These are phyloP conservation scores for Odontomyia ornata DNA, from an alignment of 2,888 invertebrate genomes.

Conservation along the genomic window DNA sequence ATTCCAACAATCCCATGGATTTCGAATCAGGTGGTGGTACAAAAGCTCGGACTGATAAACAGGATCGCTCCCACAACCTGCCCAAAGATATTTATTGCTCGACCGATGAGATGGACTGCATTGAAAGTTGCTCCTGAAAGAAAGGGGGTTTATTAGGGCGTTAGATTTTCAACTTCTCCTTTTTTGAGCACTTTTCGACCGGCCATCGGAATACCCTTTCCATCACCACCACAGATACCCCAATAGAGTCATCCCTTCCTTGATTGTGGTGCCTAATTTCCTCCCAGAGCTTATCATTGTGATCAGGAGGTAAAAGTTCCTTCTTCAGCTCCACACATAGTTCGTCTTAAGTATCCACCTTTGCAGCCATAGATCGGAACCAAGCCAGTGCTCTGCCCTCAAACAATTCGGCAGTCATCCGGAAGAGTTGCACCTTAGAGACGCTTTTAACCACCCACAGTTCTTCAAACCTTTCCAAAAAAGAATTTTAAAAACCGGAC, in stretches of 20 bases:
- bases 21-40: too few relatives aligned
- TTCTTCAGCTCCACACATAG: background rate
- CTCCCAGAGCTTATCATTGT: background rate
- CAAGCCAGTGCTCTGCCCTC: background rate
- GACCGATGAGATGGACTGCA: background rate
- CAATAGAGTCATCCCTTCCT: background rate
- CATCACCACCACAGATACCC: conserved; percentile 6
- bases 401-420: background rate
- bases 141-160: background rate
- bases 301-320: background rate
- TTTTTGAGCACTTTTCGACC: background rate
- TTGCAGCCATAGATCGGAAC: background rate
- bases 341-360: background rate
- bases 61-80: background rate
- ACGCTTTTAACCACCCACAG: background rate
- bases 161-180: background rate
- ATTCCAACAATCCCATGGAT: too few relatives aligned
- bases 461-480: background rate
- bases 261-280: background rate
- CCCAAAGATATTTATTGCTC: background rate
- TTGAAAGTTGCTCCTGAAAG: background rate
- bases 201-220: background rate
- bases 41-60: background rate
- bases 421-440: background rate
- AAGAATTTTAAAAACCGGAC: background rate